Conservation (phyloP, 2,113 vertebrate species). For the Heterochromis multidens region DNA sequence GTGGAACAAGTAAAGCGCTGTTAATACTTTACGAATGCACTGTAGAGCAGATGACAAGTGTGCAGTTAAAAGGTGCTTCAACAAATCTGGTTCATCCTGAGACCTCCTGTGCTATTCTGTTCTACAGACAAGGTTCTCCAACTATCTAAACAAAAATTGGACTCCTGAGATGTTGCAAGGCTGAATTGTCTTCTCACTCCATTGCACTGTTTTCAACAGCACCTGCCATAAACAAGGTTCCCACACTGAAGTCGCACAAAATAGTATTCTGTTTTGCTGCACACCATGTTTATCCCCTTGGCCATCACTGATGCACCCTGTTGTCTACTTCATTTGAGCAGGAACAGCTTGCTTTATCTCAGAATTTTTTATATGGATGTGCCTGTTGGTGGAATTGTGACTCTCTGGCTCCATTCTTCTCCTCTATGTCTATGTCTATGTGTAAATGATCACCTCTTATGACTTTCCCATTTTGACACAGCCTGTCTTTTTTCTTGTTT, state of each 20-base stretch:
- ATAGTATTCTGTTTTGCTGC: neutral
- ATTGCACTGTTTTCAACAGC: neutral
- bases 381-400: neutral
- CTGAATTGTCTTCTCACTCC: neutral
- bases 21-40: no score
- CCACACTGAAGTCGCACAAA: neutral
- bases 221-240: neutral
- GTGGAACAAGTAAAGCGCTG: no score
- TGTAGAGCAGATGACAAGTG: neutral
- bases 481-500: neutral
- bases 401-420: neutral
- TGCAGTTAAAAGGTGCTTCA: neutral
- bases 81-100: neutral
- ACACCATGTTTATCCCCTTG: neutral
- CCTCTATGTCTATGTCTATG: neutral
- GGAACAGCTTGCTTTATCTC: neutral
- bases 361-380: neutral
- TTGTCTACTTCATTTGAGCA: neutral
- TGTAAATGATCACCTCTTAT: neutral
- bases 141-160: neutral
- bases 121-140: neutral
- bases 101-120: neutral
- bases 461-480: neutral
- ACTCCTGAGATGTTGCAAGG: neutral
- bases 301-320: conserved; percentile 10